These are phyloP conservation scores for Rotaria magnacalcarata DNA, from an alignment of 2,888 invertebrate species.

Conservation along the genomic window DNA sequence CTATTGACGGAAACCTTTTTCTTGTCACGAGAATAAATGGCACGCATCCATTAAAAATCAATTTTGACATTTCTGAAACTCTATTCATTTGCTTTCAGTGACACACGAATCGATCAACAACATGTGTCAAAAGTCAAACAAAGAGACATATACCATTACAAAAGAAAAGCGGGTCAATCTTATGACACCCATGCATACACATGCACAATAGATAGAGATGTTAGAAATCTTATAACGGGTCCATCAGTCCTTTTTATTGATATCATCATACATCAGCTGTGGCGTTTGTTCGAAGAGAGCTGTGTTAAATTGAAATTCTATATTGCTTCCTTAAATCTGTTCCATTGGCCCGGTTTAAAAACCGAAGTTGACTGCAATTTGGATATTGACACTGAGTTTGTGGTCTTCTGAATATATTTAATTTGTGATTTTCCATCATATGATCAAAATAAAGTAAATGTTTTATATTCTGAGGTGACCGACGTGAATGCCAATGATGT, in stretches of 20 bases:
- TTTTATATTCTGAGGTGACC: constrained; percentile 21
- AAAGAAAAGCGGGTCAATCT: background rate
- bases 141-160: background rate
- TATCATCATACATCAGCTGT: background rate
- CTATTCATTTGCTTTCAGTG: background rate
- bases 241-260: background rate
- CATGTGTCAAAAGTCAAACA: constrained; percentile 6
- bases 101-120: background rate
- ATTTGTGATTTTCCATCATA: background rate
- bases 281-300: background rate
- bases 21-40: background rate
- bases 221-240: background rate
- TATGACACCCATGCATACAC: background rate
- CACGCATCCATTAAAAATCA: background rate
- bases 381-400: background rate
- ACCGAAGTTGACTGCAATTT: no score
- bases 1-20: background rate
- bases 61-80: background rate
- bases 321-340: background rate
- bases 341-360: background rate
- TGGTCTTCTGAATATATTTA: background rate
- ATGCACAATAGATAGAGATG: background rate
- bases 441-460: constrained; percentile 29
- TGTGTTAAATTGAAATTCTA: background rate
- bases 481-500: background rate